These are phyloP conservation scores for Brachypterus glaber DNA, from an alignment of 2,888 invertebrate genomes.

Conservation along the genomic window DNA sequence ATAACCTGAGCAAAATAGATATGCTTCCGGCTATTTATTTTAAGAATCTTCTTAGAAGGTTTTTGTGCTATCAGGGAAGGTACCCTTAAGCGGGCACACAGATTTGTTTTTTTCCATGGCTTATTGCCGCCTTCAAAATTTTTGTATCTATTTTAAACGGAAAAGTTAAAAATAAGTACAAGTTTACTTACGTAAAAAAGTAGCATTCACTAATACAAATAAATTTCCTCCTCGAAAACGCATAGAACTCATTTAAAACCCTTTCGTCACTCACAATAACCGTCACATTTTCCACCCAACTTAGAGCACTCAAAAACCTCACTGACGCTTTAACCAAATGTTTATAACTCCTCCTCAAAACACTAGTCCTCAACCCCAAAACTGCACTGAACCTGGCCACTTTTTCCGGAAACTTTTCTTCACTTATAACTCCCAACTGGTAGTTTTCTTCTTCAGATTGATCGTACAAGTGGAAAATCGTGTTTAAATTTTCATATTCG, in stretches of 20 bases:
- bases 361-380: slow-evolving; percentile 25
- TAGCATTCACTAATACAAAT: slow-evolving; percentile 34
- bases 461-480: slow-evolving; percentile 29
- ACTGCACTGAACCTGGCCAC: slow-evolving; percentile 28
- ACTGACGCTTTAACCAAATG: slow-evolving; percentile 29
- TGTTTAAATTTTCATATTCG: slow-evolving; percentile 29
- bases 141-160: too few relatives aligned
- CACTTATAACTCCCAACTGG: slow-evolving; percentile 28
- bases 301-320: slow-evolving; percentile 27
- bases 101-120: too few relatives aligned
- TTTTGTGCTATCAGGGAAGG: too few relatives aligned
- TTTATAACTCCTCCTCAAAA: slow-evolving; percentile 19
- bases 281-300: slow-evolving; percentile 33
- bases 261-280: slow-evolving; percentile 29
- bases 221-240: slow-evolving; percentile 26
- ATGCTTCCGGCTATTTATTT: too few relatives aligned
- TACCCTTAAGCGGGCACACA: too few relatives aligned
- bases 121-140: too few relatives aligned
- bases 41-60: too few relatives aligned
- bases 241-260: slow-evolving; percentile 32
- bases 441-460: slow-evolving; percentile 19
- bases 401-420: slow-evolving; percentile 21
- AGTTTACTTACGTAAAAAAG: slow-evolving; percentile 29
- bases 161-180: too few relatives aligned
- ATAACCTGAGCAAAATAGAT: too few relatives aligned